Evolutionary conservation across 2,888 invertebrate genomes (phyloP).

Genomic region (Agriopis aurantiaria): DNA sequence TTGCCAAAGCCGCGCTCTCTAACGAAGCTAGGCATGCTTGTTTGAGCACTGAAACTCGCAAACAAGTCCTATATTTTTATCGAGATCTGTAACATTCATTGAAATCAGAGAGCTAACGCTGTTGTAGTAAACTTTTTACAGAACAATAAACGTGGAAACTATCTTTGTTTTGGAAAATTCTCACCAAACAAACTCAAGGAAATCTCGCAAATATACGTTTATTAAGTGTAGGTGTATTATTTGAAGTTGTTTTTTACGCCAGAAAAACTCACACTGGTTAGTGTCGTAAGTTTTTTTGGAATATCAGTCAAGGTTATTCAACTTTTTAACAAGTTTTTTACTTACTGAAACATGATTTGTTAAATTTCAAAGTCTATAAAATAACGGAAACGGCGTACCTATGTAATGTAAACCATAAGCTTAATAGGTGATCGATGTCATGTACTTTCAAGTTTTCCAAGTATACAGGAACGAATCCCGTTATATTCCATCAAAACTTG

Average conservation of each 20-base stretch:
- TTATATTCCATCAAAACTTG: constrained; percentile 55
- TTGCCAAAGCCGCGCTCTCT: constrained; percentile 64
- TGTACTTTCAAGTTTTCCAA: constrained; percentile 35
- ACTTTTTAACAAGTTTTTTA: constrained; percentile 1
- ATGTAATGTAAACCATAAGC: too few species aligned
- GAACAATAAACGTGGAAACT: constrained; percentile 12
- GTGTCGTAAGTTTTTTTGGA: constrained; percentile 2
- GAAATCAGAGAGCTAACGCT: constrained; percentile 11
- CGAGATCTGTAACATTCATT: constrained; percentile 48
- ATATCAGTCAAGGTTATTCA: constrained; percentile 8
- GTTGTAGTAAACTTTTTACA: constrained; percentile 36
- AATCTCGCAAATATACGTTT: background rate
- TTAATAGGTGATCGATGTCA: constrained; percentile 1
- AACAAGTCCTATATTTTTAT: constrained; percentile 54
- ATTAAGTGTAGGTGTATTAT: background rate
- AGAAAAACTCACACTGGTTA: background rate
- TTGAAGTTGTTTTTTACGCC: background rate
- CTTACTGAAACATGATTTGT: constrained; percentile 13
- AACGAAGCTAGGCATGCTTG: constrained; percentile 65
- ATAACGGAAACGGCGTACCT: too few species aligned
- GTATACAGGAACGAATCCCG: constrained; percentile 32
- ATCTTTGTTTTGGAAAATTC: constrained; percentile 20
- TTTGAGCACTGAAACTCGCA: constrained; percentile 55
- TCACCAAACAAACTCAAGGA: constrained; percentile 1
- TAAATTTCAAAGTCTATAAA: constrained; percentile 23